These are phyloP conservation scores for Lepilemur septentrionalis DNA, from an alignment of 2,797 vertebrate genomes.

Conservation along the genomic window DNA sequence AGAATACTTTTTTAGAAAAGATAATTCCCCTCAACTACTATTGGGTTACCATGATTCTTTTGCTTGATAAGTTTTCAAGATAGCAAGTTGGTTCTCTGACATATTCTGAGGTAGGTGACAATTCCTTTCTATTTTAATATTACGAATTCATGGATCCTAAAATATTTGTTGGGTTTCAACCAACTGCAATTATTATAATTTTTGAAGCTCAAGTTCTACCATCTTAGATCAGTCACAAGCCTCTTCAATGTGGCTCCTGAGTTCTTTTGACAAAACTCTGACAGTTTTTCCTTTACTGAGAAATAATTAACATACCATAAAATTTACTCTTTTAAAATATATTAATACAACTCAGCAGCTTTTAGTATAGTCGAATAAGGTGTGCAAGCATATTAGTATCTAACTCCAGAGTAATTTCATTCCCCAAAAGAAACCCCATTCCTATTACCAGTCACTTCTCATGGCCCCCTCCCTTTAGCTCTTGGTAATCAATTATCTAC, in stretches of 20 bases:
- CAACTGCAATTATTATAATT: not conserved
- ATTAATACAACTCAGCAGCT: not conserved
- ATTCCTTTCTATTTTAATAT: not conserved
- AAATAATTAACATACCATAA: not conserved
- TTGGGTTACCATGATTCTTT: not conserved
- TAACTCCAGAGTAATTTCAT: constrained; percentile 16
- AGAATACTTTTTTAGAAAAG: not conserved
- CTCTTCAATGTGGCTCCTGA: not conserved
- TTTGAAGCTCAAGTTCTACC: constrained; percentile 1
- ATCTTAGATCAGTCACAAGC: not conserved
- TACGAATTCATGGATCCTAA: not conserved
- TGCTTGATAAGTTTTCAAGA: not conserved
- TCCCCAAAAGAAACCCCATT: not conserved
- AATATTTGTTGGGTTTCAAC: not conserved
- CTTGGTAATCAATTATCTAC: not conserved
- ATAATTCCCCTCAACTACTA: not conserved
- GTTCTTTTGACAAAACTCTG: not conserved
- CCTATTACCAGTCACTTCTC: not conserved
- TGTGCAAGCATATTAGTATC: not conserved
- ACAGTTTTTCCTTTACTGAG: not conserved
- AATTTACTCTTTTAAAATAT: not conserved
- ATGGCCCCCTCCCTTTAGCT: not conserved
- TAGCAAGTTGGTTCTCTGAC: not conserved
- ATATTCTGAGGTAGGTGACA: not conserved
- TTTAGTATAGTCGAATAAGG: not conserved